Evolutionary conservation across 2,888 invertebrate genomes (phyloP).

Genomic region (Cryptocephalus moraei): DNA sequence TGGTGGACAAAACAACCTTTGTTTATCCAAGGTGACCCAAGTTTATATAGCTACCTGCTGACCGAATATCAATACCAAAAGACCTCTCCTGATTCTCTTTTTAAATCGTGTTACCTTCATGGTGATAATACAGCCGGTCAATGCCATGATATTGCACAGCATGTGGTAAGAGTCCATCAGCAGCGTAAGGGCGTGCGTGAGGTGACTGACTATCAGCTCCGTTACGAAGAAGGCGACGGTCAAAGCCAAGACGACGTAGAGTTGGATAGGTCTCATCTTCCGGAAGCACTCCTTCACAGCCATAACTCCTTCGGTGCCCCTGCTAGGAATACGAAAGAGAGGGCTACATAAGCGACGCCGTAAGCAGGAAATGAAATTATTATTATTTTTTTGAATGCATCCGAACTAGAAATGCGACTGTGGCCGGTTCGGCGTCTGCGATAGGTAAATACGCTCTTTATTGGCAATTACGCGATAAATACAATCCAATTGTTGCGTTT

Average conservation of each 20-base stretch:
- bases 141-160: conserved; percentile 84
- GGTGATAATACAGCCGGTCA: conserved; percentile 67
- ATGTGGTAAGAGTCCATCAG: conserved; percentile 91
- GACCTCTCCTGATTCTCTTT: background rate
- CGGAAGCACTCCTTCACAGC: conserved; percentile 70
- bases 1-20: too few species aligned
- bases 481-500: conserved; percentile 16
- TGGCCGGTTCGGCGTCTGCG: too few species aligned
- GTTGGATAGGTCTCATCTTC: conserved; percentile 62
- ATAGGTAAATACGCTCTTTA: too few species aligned
- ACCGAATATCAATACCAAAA: too few species aligned
- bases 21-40: too few species aligned
- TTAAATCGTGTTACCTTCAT: conserved; percentile 51
- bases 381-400: too few species aligned
- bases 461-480: conserved; percentile 14
- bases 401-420: too few species aligned
- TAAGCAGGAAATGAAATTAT: too few species aligned
- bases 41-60: too few species aligned
- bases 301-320: conserved; percentile 39
- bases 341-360: too few species aligned
- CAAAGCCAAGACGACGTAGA: conserved; percentile 62
- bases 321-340: too few species aligned
- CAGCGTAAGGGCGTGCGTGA: conserved; percentile 84
- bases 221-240: conserved; percentile 69
- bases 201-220: conserved; percentile 76